Evolutionary conservation across 2,113 vertebrate genomes (phyloP).

Genomic region (Anhinga rufa): DNA sequence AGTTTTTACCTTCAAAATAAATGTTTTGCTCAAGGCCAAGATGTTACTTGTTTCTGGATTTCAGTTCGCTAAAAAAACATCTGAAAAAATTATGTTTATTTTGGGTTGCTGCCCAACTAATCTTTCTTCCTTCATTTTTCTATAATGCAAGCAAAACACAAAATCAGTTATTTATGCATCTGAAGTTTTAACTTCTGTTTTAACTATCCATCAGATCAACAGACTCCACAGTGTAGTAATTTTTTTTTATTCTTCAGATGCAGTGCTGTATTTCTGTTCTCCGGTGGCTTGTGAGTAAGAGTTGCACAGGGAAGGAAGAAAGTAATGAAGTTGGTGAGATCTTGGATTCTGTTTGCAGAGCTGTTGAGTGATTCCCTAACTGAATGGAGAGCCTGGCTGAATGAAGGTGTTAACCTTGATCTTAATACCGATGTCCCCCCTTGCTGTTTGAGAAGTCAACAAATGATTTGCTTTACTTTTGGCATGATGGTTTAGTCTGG

Average conservation of each 20-base stretch:
- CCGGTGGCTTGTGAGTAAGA: background rate
- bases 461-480: background rate
- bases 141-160: background rate
- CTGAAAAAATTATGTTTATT: background rate
- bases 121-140: background rate
- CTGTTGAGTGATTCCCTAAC: background rate
- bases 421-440: background rate
- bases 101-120: slow-evolving; percentile 4
- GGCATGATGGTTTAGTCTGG: background rate
- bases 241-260: background rate
- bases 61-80: background rate
- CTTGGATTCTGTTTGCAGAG: background rate
- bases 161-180: slow-evolving; percentile 23
- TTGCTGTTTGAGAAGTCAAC: background rate
- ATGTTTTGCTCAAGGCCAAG: background rate
- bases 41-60: background rate
- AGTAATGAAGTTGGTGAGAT: background rate
- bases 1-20: background rate
- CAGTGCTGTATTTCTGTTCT: background rate
- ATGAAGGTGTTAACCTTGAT: slow-evolving; percentile 36
- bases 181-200: slow-evolving; percentile 26
- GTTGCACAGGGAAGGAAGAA: background rate
- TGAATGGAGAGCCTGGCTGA: background rate
- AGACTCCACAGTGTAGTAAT: background rate
- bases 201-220: background rate